Conservation (phyloP, 2,888 invertebrate genomes). For the Trimorus sp. region DNA sequence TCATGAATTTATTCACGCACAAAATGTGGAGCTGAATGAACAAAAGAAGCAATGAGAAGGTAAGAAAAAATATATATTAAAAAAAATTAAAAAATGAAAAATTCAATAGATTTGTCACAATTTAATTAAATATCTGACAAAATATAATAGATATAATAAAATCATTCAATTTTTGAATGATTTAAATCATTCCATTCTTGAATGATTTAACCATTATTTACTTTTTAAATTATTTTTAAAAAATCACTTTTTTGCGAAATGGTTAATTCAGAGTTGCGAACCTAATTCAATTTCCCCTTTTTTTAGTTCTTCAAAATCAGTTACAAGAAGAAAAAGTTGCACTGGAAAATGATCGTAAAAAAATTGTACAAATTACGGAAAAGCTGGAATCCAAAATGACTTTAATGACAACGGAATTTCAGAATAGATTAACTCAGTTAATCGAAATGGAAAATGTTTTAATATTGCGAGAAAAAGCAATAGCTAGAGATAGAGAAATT, state of each 20-base stretch:
- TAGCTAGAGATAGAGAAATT: conserved; percentile 75
- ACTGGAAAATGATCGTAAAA: conserved; percentile 72
- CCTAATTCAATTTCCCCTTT: not conserved
- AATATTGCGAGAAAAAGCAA: conserved; percentile 70
- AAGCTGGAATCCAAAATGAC: conserved; percentile 72
- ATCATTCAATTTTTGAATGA: too few relatives aligned
- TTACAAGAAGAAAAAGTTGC: conserved; percentile 72
- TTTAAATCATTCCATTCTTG: too few relatives aligned
- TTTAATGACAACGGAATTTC: conserved; percentile 72
- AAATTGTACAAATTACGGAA: conserved; percentile 71
- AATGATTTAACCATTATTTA: too few relatives aligned
- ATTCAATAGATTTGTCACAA: too few relatives aligned
- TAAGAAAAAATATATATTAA: conserved; percentile 51
- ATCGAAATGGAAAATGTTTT: conserved; percentile 73
- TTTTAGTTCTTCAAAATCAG: conserved; percentile 72
- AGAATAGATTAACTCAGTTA: conserved; percentile 70
- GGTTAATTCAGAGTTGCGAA: too few relatives aligned
- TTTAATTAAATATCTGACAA: too few relatives aligned
- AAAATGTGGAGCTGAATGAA: conserved; percentile 70
- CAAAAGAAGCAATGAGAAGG: conserved; percentile 75
- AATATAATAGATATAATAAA: too few relatives aligned
- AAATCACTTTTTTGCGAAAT: too few relatives aligned
- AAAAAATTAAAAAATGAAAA: too few relatives aligned
- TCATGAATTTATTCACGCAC: conserved; percentile 68
- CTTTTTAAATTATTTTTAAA: too few relatives aligned